phyloP scores from a whole-genome alignment of 1,140 invertebrate genomes.

The Drosophila murphyi region DNA sequence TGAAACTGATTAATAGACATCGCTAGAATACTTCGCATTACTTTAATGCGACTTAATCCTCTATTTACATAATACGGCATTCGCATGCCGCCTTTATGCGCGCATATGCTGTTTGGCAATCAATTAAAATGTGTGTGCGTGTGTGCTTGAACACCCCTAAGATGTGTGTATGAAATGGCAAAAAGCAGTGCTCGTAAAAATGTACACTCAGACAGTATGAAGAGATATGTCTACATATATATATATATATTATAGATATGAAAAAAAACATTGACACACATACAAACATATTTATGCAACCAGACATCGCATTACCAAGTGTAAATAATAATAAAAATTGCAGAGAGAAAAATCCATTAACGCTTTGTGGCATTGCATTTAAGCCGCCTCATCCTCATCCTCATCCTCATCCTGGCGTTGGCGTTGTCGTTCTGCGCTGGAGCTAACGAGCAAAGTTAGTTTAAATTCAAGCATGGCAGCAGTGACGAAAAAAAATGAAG shows the following conservation, averaged over 20 bases:
- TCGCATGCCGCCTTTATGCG: slow-evolving; percentile 3
- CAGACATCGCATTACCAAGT: slow-evolving; percentile 62
- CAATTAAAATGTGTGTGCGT: slow-evolving; percentile 35
- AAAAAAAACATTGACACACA: slow-evolving; percentile 34
- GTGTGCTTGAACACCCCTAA: slow-evolving; percentile 37
- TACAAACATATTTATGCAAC: slow-evolving; percentile 16
- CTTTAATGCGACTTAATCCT: slow-evolving; percentile 22
- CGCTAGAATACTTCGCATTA: neutral
- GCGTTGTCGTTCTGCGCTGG: slow-evolving; percentile 32
- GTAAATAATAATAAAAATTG: slow-evolving; percentile 76
- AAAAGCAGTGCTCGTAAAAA: slow-evolving; percentile 41
- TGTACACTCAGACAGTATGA: slow-evolving; percentile 37
- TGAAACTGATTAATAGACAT: slow-evolving; percentile 7
- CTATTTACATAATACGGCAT: slow-evolving; percentile 28
- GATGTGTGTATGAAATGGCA: slow-evolving; percentile 28
- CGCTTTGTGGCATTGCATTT: slow-evolving; percentile 77
- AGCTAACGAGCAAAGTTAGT: slow-evolving; percentile 78
- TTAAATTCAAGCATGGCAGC: slow-evolving; percentile 74
- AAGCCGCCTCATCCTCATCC: slow-evolving; percentile 53
- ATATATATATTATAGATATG: slow-evolving; percentile 5
- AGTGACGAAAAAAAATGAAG: slow-evolving; percentile 31
- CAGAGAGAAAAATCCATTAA: slow-evolving; percentile 70
- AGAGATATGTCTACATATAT: neutral
- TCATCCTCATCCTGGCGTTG: slow-evolving; percentile 22
- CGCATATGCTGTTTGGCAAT: slow-evolving; percentile 52